Base-by-base conservation (phyloP, 2,797 vertebrate genomes). In the Hephaestus fuliginosus region DNA sequence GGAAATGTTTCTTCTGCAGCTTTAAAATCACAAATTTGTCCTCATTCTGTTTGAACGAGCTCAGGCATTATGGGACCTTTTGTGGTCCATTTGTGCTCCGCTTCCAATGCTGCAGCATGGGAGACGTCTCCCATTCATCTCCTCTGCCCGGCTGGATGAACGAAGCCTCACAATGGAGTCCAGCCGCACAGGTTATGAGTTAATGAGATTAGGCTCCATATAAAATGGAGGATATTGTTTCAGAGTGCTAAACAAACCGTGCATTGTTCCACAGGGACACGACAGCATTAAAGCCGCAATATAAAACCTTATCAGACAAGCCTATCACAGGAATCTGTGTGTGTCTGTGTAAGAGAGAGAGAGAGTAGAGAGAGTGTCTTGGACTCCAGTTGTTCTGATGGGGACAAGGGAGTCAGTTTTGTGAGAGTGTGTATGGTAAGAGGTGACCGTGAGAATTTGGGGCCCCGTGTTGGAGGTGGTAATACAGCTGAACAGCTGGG, bases 401-500 rank as follows among this genome's bases (percentile, higher is more conserved):
- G 72, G 60, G 71, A 81, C 56, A 79, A 74, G 69, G 75, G 68
- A 67, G 63, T 49, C 15, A 20, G 7, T 61, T 70, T 51, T 70
- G 74, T 53, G 67, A 65, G 70, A 55, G n/a, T 64, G 61, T 52
- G 62, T 44, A 36, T 72, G 64, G 68, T 72, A 73, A 51, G 68
- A 65, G 74, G 83, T 76, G 85, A 81, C 81, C 74, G 80, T 92
- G 90, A 87, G 81, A 93, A 87, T 80, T 53, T 84, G 85, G 81
- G 80, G 84, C 81, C 78, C 88, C 15, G 30, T 69, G 63, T 58
- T 79, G 61, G 56, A 91, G 74, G 90, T 86, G 84, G 70, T 92
- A 89, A 90, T 91, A 78, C 85, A 80, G 58, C 28, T 55, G 74
- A 93, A 91, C 92, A 93, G 92, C 90, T 93, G 91, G 78, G 22